phyloP scores from a whole-genome alignment of 2,888 invertebrate genomes.

The Drosophila picticornis region DNA sequence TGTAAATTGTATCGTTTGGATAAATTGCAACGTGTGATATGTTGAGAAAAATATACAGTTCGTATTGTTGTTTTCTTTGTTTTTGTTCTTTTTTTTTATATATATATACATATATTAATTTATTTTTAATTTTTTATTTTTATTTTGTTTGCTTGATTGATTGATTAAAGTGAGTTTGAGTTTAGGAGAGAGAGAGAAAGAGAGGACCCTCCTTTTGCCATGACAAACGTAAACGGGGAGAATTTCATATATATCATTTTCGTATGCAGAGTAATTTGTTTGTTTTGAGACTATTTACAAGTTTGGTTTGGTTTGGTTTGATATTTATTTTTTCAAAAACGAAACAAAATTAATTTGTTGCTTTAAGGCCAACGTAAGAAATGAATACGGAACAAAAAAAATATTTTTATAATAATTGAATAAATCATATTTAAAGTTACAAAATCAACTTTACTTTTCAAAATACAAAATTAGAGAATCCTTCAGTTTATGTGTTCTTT shows the following conservation, averaged over 20 bases:
- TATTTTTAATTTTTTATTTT: constrained; percentile 21
- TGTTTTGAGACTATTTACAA: constrained; percentile 81
- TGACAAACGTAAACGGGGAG: constrained; percentile 75
- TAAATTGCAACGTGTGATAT: constrained; percentile 71
- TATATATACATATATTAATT: constrained; percentile 49
- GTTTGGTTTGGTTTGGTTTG: constrained; percentile 63
- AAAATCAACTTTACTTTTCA: constrained; percentile 41
- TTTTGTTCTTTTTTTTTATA: constrained; percentile 55
- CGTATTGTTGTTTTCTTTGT: constrained; percentile 44
- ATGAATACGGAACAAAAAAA: constrained; percentile 17
- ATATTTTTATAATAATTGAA: constrained; percentile 9
- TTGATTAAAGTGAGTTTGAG: constrained; percentile 57
- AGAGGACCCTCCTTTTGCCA: constrained; percentile 80
- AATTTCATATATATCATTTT: constrained; percentile 61
- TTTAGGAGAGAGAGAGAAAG: constrained; percentile 68
- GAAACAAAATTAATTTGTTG: constrained; percentile 43
- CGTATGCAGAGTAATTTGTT: constrained; percentile 75
- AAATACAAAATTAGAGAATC: constrained; percentile 48
- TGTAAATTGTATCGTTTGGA: constrained; percentile 59
- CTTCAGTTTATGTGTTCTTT: constrained; percentile 58
- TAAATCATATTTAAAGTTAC: constrained; percentile 40
- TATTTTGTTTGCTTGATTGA: constrained; percentile 16
- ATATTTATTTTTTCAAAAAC: constrained; percentile 38
- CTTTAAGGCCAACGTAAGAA: constrained; percentile 45
- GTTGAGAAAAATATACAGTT: constrained; percentile 69